Percentiles rank a stretch among this genome's conserved stretches.
phyloP scores from a whole-genome alignment of 2,113 vertebrate genomes.

The Columbina picui region DNA sequence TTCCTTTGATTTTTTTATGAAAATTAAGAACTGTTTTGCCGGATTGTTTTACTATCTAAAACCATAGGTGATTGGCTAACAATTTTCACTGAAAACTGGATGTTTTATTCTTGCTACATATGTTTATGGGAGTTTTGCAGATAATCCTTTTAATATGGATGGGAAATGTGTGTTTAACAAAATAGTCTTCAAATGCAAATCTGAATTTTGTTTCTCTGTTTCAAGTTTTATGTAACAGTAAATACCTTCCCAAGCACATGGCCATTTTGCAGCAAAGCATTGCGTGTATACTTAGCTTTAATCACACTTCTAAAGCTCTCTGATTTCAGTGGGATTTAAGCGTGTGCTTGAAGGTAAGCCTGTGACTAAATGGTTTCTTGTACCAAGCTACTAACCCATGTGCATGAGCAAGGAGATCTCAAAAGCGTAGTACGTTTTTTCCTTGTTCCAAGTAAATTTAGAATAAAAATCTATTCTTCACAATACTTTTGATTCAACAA shows the following conservation, averaged over 20 bases:
- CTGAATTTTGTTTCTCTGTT: neutral
- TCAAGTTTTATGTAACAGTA: neutral
- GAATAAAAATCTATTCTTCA: neutral
- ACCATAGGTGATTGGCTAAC: neutral
- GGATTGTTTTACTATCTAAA: neutral
- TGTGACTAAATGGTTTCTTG: neutral
- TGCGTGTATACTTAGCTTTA: neutral
- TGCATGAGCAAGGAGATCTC: neutral
- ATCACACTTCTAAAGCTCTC: neutral
- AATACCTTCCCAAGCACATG: neutral
- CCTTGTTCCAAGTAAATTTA: neutral
- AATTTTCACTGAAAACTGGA: neutral
- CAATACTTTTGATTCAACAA: rapidly evolving
- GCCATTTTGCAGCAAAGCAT: neutral
- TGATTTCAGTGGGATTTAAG: neutral
- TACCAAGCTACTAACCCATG: neutral
- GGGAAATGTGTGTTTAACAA: neutral
- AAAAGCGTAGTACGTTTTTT: neutral
- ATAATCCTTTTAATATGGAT: neutral
- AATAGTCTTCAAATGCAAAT: neutral
- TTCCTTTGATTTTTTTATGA: neutral
- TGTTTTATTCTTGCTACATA: neutral
- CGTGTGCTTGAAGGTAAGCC: neutral
- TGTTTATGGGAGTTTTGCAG: neutral
- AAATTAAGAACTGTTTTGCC: neutral